Percentiles rank a stretch among this genome's conserved stretches.
Evolutionary conservation across 2,888 invertebrate species (phyloP).

Genomic region (Timema cristinae): DNA sequence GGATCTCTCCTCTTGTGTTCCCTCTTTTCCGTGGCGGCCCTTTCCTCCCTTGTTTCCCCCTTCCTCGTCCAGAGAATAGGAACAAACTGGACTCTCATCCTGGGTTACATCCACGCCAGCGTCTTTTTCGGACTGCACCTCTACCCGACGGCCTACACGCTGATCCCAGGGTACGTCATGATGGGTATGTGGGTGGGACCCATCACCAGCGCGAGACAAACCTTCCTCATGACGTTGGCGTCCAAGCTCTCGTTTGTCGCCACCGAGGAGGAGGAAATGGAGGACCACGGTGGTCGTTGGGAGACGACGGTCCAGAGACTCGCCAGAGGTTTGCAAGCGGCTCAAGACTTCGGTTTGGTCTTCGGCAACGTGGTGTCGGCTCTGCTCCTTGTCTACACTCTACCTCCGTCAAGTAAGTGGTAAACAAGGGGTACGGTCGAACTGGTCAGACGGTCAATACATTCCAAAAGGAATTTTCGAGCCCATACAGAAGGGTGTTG

Average conservation of each 20-base stretch:
- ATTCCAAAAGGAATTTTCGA: too few species aligned
- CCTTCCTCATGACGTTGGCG: slow-evolving; percentile 47
- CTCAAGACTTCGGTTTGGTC: slow-evolving; percentile 55
- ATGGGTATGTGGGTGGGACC: slow-evolving; percentile 56
- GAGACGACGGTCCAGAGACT: slow-evolving; percentile 46
- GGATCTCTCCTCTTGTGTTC: slow-evolving; percentile 61
- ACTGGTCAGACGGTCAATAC: too few species aligned
- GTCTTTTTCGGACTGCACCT: slow-evolving; percentile 59
- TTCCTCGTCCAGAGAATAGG: slow-evolving; percentile 50
- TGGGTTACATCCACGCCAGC: slow-evolving; percentile 53
- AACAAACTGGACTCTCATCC: slow-evolving; percentile 47
- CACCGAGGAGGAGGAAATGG: slow-evolving; percentile 47
- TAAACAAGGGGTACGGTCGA: too few species aligned
- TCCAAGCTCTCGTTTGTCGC: slow-evolving; percentile 46
- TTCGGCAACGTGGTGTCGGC: slow-evolving; percentile 53
- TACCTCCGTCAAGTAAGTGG: neutral
- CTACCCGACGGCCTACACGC: slow-evolving; percentile 51
- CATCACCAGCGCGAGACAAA: slow-evolving; percentile 38
- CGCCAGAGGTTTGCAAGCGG: slow-evolving; percentile 52
- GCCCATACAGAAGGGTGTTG: too few species aligned
- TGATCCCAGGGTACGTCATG: slow-evolving; percentile 51
- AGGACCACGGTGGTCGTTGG: slow-evolving; percentile 32
- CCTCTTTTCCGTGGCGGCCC: slow-evolving; percentile 58
- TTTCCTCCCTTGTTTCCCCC: slow-evolving; percentile 52
- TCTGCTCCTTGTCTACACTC: slow-evolving; percentile 45